Percentiles rank a stretch among this genome's conserved stretches.
These are phyloP conservation scores for Mus musculus DNA, from an alignment of 2,113 vertebrate species.

Conservation along the genomic window GRCm39 chr7:74752501-74753000, in stretches of 20 bases:
- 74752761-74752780: background rate
- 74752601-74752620: background rate
- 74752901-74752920: background rate
- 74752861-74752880: background rate
- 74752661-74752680: background rate
- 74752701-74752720: no score
- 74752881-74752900: background rate
- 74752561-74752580: background rate
- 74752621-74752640: background rate
- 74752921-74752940: background rate
- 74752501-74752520: background rate
- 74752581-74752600: background rate
- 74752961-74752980: fast-evolving
- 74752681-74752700: background rate
- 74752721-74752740: background rate
- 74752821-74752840: background rate
- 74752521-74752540: background rate
- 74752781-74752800: background rate
- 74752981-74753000: background rate
- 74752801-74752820: background rate
- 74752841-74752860: background rate
- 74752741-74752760: background rate
- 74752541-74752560: background rate
- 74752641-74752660: background rate
- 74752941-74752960: background rate